Conservation (phyloP, 2,888 invertebrate species). For the Limnephilus rhombicus region DNA sequence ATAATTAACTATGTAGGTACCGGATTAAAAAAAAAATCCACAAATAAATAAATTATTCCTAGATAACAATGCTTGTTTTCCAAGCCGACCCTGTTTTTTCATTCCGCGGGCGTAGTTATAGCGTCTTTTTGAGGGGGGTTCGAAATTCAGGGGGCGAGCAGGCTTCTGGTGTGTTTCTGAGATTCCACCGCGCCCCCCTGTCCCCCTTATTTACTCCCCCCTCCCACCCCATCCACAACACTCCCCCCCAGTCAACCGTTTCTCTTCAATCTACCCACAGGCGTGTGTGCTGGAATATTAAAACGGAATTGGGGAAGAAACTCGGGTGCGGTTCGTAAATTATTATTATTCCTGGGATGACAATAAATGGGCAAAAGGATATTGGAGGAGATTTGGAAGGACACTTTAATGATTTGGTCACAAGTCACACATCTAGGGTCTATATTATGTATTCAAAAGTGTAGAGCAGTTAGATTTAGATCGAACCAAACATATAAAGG, state of each 20-base stretch:
- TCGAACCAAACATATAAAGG: too few species aligned
- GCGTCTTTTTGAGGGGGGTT: conserved; percentile 39
- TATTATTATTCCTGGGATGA: background rate
- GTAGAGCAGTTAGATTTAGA: background rate
- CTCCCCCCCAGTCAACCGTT: conserved; percentile 23
- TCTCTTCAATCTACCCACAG: conserved; percentile 47
- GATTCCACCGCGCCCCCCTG: conserved; percentile 55
- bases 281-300: conserved; percentile 64
- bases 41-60: too few species aligned
- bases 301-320: conserved; percentile 56
- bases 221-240: conserved; percentile 12
- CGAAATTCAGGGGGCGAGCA: conserved; percentile 10
- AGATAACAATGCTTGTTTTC: background rate
- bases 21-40: too few species aligned
- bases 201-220: conserved; percentile 43
- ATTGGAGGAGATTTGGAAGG: background rate
- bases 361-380: background rate
- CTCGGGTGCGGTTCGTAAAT: conserved; percentile 29
- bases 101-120: conserved; percentile 39
- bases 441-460: background rate
- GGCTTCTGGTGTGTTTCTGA: conserved; percentile 58
- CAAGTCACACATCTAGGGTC: background rate
- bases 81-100: background rate
- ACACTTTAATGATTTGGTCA: background rate
- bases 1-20: too few species aligned